Evolutionary conservation across 2,888 invertebrate genomes (phyloP).

Genomic region (Sesamia inferens): DNA sequence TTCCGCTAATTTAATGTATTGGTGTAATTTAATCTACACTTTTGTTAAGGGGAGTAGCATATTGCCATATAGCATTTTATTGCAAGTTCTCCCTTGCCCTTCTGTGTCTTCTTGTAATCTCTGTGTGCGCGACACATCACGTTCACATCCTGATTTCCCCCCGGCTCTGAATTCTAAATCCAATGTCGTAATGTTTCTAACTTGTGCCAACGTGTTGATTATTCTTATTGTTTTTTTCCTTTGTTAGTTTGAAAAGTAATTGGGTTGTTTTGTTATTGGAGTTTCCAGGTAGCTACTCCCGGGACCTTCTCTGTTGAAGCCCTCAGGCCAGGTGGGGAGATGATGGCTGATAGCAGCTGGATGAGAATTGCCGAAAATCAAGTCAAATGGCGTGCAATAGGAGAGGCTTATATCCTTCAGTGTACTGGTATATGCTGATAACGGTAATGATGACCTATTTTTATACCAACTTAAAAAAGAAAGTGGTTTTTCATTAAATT

Average conservation of each 20-base stretch:
- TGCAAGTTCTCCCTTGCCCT: conserved; percentile 2
- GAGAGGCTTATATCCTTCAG: too few relatives aligned
- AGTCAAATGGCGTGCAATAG: too few relatives aligned
- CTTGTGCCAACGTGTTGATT: conserved; percentile 56
- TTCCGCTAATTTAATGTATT: background rate
- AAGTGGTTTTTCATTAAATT: too few relatives aligned
- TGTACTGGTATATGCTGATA: too few relatives aligned
- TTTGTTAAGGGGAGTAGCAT: background rate
- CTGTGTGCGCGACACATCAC: conserved; percentile 42
- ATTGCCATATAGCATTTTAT: background rate
- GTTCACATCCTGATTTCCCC: conserved; percentile 64
- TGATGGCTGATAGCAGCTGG: too few relatives aligned
- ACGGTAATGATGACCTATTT: too few relatives aligned
- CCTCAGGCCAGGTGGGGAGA: too few relatives aligned
- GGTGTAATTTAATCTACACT: background rate
- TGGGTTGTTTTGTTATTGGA: background rate
- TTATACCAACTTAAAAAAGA: too few relatives aligned
- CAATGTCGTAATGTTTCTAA: conserved; percentile 60
- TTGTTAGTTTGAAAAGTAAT: conserved; percentile 14
- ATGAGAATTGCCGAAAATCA: too few relatives aligned
- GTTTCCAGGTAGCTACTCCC: background rate
- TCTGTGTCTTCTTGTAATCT: conserved; percentile 14
- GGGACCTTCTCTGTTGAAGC: too few relatives aligned
- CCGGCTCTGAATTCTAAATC: conserved; percentile 60
- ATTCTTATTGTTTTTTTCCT: conserved; percentile 51